Evolutionary conservation across 2,888 invertebrate species (phyloP), one percentile per base, ranked within the genome.

Genomic region (Trachelus tabidus): DNA sequence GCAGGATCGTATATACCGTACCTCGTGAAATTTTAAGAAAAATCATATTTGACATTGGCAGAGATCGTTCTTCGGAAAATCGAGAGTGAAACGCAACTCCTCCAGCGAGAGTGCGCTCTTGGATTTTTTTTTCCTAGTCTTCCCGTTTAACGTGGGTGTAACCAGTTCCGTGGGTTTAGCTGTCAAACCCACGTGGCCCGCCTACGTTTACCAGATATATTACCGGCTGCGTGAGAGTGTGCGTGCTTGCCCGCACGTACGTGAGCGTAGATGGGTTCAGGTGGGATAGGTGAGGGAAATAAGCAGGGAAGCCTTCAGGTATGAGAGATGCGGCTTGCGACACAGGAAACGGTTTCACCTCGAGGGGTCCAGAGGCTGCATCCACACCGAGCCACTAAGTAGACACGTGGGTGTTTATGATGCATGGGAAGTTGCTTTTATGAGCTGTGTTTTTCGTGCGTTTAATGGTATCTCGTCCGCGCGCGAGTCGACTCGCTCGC

Each of bases 141-240:
- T 40, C 12, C 40, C 40, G 69, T 33, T 69, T 33, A 23, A 31
- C 30, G 91, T 91, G 88, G 91, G 91, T 90, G 91, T 91, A 88
- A 90, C 90, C 90, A 89, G 90, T 90, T 86, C 89, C 87, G 90
- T 89, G 85, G 89, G 90, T 87, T 87, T 84, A 90, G 88, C 90
- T 91, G 90, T 91, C 91, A 90, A 88, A 84, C 91, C 91, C 90
- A 91, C 91, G 91, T 91, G 91, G 90, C 84, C 87, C 90, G 89
- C 91, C 91, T 88, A 90, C 91, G 87, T 78, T 40, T 75, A 23
- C 68, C 83, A 86, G 86, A 88, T 89, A 88, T 88, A 89, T 87
- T 86, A 84, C 87, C 82, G 40, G 82, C 82, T 80, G 75, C 74
- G 82, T 79, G 79, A 83, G 76, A 37, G 74, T 74, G 75, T 71